Evolutionary conservation across 35 echinoderm and acorn worm genomes (phyloP), one percentile per base, ranked within the genome.

Genomic region (Ophiothrix spiculata): DNA sequence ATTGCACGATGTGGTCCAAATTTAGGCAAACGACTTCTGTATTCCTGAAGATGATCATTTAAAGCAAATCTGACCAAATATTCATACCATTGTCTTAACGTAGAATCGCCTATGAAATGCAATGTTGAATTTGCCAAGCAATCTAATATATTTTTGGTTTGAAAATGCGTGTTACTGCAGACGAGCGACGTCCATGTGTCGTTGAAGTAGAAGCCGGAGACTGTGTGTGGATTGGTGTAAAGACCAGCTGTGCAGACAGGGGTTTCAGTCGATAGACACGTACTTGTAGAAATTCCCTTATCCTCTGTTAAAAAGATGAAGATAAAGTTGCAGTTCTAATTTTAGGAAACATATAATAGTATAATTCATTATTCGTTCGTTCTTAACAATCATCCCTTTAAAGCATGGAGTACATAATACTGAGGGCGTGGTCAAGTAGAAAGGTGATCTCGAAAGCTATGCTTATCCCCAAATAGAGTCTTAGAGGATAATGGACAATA

Each of bases 91-190:
- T 92, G 90, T 37, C 90, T 38, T 19, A 84, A 21, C 0, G 90
- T 92, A 12, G 90, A 92, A 35, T 92, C 90, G 23, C 90, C 90
- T 39, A 81, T 79, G 38, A 92, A 92, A 87, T 92, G 86, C 1
- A 92, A 36, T 28, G 37, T 80, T 39, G 86, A 73, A 25, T 87
- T 92, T 35, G 28, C 28, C 0, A 92, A 49, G 33, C 90, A 92
- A 38, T 76, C 56, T 0, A 54, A 23, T 0, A 85, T 35, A 49
- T 82, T 56, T 3, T 33, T 16, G 29, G 31, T 63, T 63, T 56
- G 16, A 31, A 86, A 83, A 10, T 25, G 32, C 12, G 39, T 42
- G 35, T 83, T 32, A 3, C 39, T 32, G 37, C 90, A 92, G 31
- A 49, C 33, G 19, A 46, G 79, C 25, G 90, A 87, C 31, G 40